Evolutionary conservation across 23 tunicate genomes (phyloP).

Genomic region (Trididemnum clinides): DNA sequence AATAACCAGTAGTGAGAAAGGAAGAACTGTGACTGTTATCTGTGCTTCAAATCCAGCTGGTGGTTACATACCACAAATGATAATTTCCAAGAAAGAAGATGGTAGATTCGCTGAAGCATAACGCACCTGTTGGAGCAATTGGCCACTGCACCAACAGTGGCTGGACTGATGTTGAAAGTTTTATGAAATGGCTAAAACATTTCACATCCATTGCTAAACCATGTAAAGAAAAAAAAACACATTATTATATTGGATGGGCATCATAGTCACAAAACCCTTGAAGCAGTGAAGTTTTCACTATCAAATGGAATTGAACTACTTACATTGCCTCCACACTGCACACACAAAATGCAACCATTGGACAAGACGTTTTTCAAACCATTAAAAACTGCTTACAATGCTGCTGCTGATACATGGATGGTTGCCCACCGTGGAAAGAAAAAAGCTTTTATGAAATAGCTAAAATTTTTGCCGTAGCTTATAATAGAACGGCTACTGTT

Average conservation of each 20-base stretch:
- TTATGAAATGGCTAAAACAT: conserved; percentile 14
- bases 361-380: conserved; percentile 4
- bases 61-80: neutral
- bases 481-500: neutral
- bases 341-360: conserved; percentile 8
- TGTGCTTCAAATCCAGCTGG: conserved; percentile 9
- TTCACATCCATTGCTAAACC: conserved; percentile 16
- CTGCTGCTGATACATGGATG: conserved; percentile 9
- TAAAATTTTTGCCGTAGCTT: conserved; percentile 4
- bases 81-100: neutral
- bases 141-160: neutral
- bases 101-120: conserved; percentile 3
- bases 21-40: conserved; percentile 1
- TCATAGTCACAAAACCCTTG: conserved; percentile 18
- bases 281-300: neutral
- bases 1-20: conserved; percentile 10
- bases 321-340: conserved; percentile 1
- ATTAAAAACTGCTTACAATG: neutral
- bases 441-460: neutral
- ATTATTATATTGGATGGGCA: neutral
- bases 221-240: neutral
- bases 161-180: neutral
- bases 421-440: neutral
- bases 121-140: conserved; percentile 28
- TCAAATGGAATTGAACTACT: conserved; percentile 1